Evolutionary conservation across 64 coral and sea anemone species (phyloP), one percentile per base, ranked within the genome.

Genomic region (Stylophora pistillata): DNA sequence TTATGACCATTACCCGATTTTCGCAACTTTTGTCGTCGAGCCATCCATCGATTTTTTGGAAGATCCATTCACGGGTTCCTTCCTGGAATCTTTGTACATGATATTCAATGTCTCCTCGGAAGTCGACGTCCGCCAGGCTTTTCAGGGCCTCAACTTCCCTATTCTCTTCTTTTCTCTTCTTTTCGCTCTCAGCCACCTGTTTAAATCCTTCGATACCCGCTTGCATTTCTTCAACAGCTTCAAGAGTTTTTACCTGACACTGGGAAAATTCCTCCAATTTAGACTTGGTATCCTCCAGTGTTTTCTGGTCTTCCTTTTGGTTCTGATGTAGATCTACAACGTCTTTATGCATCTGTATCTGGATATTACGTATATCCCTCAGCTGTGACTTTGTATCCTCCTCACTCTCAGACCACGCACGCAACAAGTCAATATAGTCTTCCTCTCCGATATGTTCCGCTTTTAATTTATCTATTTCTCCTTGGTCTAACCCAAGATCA

Each of bases 381-480:
- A 89, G 61, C 23, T 89, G 52, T 33, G 61, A 63, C 74, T 78
- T 47, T 3, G 72, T 89, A 53, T 89, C 33, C 27, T 89, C 74
- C 21, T 80, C 77, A 26, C 80, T 69, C 57, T 80, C 62, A 33
- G 62, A 18, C 88, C 88, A 89, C 30, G 78, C 87, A 25, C 25
- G 30, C 4, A 89, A 63, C 18, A 61, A 58, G 16, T 20, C 53
- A 89, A 33, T 69, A 58, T 89, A 82, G 54, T 91, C 82, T 33
- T 72, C 63, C 53, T 68, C 64, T 17, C 89, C 82, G 9, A 74
- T 71, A 20, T 80, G 89, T 66, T 71, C 58, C 5, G 37, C 72
- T 53, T 91, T 86, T 25, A 91, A 62, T 81, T 31, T 69, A 25
- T 86, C 89, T 66, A 91, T 91, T 53, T 74, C 83, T 33, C 34